These are phyloP conservation scores for Synergus umbraculus DNA, from an alignment of 2,888 invertebrate genomes.

Conservation along the genomic window DNA sequence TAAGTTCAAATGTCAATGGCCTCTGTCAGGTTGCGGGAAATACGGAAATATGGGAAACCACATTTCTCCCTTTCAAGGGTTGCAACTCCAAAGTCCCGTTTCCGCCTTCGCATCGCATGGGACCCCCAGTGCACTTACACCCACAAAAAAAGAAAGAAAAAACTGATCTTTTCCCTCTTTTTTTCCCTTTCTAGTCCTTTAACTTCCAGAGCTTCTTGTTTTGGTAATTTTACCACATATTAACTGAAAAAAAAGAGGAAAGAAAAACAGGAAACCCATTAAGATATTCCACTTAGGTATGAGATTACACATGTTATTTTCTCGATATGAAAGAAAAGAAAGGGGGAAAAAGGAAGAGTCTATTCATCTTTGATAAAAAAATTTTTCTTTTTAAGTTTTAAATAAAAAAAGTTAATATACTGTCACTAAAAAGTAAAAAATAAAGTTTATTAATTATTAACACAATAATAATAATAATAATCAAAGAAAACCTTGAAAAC, in stretches of 20 bases:
- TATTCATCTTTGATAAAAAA: not conserved
- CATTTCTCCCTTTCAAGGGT: slow-evolving; percentile 57
- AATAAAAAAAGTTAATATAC: too few relatives aligned
- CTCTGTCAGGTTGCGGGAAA: slow-evolving; percentile 52
- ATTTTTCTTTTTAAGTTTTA: too few relatives aligned
- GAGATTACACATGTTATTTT: not conserved
- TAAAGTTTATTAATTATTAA: too few relatives aligned
- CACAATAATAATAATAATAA: too few relatives aligned
- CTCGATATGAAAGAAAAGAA: not conserved
- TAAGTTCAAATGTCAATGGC: slow-evolving; percentile 9
- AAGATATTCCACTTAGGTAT: not conserved
- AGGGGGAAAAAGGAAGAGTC: not conserved
- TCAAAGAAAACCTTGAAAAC: too few relatives aligned
- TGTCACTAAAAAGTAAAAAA: too few relatives aligned
- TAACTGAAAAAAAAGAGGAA: slow-evolving; percentile 31
- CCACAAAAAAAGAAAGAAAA: slow-evolving; percentile 39
- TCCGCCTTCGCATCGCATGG: slow-evolving; percentile 43
- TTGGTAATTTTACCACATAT: slow-evolving; percentile 24
- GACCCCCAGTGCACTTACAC: slow-evolving; percentile 19
- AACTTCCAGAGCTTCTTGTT: slow-evolving; percentile 10
- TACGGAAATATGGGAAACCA: slow-evolving; percentile 47
- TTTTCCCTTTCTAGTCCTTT: not conserved
- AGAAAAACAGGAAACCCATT: slow-evolving; percentile 42
- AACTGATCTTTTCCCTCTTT: slow-evolving; percentile 42
- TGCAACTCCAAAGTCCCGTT: slow-evolving; percentile 47